Evolutionary conservation across 2,888 invertebrate genomes (phyloP).

Genomic region (Drosophila eohydei): DNA sequence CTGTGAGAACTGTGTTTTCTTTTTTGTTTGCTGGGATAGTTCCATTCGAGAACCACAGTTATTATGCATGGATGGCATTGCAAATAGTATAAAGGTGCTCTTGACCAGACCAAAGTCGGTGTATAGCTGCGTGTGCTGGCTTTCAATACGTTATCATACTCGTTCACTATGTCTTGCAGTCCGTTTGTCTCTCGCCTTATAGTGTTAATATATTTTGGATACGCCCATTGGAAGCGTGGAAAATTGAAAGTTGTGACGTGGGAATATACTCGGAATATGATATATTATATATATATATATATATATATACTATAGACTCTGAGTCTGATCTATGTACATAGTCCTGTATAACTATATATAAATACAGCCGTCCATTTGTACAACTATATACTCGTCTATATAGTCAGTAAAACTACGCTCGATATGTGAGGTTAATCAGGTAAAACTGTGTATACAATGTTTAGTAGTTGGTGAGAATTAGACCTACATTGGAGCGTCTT

Average conservation of each 20-base stretch:
- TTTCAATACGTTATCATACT: conserved; percentile 12
- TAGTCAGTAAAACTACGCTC: too few species aligned
- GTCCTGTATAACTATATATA: too few species aligned
- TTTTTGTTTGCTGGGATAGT: neutral
- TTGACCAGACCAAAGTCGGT: conserved; percentile 15
- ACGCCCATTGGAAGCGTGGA: too few species aligned
- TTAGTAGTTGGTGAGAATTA: too few species aligned
- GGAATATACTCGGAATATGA: too few species aligned
- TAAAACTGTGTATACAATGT: too few species aligned
- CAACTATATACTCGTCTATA: too few species aligned
- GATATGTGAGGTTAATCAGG: too few species aligned
- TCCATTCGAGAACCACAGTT: conserved; percentile 4
- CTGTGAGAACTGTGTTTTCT: conserved; percentile 14
- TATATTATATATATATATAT: too few species aligned
- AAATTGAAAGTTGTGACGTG: neutral
- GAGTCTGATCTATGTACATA: too few species aligned
- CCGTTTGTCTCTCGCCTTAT: neutral
- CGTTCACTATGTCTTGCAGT: neutral
- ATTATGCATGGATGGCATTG: conserved; percentile 31
- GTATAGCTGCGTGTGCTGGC: conserved; percentile 24
- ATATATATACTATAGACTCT: neutral
- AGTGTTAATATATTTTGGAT: neutral
- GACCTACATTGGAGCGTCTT: neutral
- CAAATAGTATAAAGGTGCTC: conserved; percentile 26
- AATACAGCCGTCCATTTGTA: too few species aligned